Percentiles rank a stretch among this genome's conserved stretches.
phyloP scores from a whole-genome alignment of 2,888 invertebrate genomes.

The Drosophila borealis region DNA sequence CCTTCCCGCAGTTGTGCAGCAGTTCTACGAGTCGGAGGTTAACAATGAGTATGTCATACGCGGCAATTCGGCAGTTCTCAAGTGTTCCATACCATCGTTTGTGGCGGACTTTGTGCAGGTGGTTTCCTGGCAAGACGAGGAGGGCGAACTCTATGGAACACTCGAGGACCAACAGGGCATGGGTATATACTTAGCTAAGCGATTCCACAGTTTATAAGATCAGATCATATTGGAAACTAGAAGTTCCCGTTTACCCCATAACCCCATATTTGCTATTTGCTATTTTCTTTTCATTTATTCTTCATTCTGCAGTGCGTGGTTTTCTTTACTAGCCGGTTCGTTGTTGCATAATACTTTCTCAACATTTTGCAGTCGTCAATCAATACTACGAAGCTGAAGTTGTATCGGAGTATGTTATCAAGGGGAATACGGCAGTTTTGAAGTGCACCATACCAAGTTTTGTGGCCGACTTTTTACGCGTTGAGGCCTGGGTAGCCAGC shows the following conservation, averaged over 20 bases:
- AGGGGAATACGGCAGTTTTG: slow-evolving; percentile 93
- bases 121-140: slow-evolving; percentile 89
- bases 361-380: slow-evolving; percentile 89
- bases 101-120: slow-evolving; percentile 90
- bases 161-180: slow-evolving; percentile 79
- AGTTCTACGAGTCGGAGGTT: slow-evolving; percentile 90
- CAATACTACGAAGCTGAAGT: slow-evolving; percentile 95
- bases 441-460: slow-evolving; percentile 96
- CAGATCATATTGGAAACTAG: background rate
- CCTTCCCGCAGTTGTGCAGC: slow-evolving; percentile 87
- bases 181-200: slow-evolving; percentile 56
- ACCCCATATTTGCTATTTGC: slow-evolving; percentile 12
- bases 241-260: slow-evolving; percentile 1
- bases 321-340: slow-evolving; percentile 5
- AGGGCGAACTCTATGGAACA: slow-evolving; percentile 83
- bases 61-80: slow-evolving; percentile 90
- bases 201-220: background rate
- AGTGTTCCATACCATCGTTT: slow-evolving; percentile 91
- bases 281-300: background rate
- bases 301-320: background rate
- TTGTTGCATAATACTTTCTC: slow-evolving; percentile 2
- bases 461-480: slow-evolving; percentile 95
- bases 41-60: slow-evolving; percentile 91
- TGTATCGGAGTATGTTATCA: slow-evolving; percentile 95
- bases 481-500: slow-evolving; percentile 92